Conservation (phyloP, 2,113 vertebrate species). For the human region DNA sequence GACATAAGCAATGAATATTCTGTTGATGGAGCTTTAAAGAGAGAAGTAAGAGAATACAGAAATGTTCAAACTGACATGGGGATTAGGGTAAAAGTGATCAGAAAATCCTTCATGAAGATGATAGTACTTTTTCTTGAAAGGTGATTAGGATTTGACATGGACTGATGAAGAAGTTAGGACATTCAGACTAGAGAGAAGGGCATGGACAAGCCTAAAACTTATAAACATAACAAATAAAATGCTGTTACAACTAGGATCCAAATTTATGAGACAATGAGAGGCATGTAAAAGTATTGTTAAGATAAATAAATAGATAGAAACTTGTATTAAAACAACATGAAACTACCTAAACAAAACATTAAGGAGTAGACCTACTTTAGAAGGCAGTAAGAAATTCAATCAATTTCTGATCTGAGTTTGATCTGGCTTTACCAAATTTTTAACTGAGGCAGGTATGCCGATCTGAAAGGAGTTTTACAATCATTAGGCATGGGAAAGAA, state of each 20-base stretch:
- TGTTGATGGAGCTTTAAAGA: background rate
- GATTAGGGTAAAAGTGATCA: background rate
- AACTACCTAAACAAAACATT: background rate
- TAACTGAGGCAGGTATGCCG: background rate
- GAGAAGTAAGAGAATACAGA: background rate
- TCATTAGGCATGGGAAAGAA: background rate
- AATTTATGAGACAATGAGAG: background rate
- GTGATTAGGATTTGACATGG: background rate
- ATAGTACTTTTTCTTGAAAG: background rate
- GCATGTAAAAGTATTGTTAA: background rate
- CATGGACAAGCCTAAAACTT: background rate
- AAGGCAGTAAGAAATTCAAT: background rate
- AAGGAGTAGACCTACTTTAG: background rate
- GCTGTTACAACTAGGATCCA: background rate
- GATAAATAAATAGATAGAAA: background rate
- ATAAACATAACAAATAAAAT: background rate
- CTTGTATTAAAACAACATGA: background rate
- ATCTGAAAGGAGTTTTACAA: background rate
- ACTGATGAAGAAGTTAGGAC: background rate
- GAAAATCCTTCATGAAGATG: background rate
- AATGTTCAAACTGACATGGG: background rate
- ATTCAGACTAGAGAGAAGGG: background rate
- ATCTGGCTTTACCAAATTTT: background rate
- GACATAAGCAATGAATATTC: background rate
- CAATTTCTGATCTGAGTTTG: background rate